Evolutionary conservation across 2,113 vertebrate species (phyloP).

Genomic region (Apaloderma vittatum): DNA sequence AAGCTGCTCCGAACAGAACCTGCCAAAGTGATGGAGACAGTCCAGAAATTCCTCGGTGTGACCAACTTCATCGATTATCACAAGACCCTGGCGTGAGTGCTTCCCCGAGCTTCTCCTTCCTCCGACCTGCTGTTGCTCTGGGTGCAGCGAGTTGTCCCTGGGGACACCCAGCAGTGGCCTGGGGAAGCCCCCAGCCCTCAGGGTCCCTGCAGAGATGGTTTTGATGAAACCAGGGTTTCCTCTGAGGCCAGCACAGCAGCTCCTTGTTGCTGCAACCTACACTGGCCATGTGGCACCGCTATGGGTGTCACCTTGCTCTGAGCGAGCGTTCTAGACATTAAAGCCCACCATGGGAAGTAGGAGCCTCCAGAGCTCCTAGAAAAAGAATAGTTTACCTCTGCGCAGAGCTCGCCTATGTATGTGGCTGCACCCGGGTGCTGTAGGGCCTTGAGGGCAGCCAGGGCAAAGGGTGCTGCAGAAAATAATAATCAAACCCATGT

Average conservation of each 20-base stretch:
- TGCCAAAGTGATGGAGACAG: slow-evolving; percentile 93
- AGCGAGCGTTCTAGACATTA: not conserved
- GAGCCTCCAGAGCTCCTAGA: not conserved
- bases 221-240: not conserved
- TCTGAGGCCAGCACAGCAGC: not conserved
- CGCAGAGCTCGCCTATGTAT: accelerated
- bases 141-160: not conserved
- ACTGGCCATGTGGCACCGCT: not conserved
- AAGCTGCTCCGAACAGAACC: slow-evolving; percentile 95
- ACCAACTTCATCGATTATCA: slow-evolving; percentile 91
- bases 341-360: not conserved
- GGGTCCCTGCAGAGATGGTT: not conserved
- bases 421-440: not conserved
- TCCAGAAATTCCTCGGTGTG: slow-evolving; percentile 93
- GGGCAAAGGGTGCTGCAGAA: not conserved
- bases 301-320: not conserved
- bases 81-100: slow-evolving; percentile 94
- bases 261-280: not conserved
- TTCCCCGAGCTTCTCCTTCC: not conserved
- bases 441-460: not conserved
- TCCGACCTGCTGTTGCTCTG: not conserved
- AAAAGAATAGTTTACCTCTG: not conserved
- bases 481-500: not conserved
- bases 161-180: not conserved
- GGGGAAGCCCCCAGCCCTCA: not conserved